Base-by-base conservation (phyloP, 2,888 invertebrate genomes). In the Leucozona laternaria region DNA sequence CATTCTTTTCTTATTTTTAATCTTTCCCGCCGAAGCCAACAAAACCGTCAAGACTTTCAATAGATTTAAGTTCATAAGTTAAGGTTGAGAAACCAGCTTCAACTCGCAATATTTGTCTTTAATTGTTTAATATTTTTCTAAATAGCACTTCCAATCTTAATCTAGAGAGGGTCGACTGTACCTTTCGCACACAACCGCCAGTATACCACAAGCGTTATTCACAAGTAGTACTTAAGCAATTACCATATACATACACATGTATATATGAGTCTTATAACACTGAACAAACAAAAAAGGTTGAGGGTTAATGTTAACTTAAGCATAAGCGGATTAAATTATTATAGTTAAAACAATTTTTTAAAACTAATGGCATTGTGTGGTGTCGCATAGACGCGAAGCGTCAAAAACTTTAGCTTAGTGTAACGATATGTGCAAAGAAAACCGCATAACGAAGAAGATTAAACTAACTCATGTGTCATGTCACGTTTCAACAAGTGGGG, bases 281-380 rank as follows among this genome's bases (percentile, higher is more conserved):
- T 50, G 50, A n/a, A 7, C 68, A 40, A 45, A 45, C 58, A 55
- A 43, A 45, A 31, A 34, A 50, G 11, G 43, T 60, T 66, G 72
- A n/a, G 62, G 80, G 62, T 76, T 50, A 68, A 80, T 31, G 70
- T 72, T 28, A 45, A 70, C 77, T 70, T 75, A 57, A 73, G 53
- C 55, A 45, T 78, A 80, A 85, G 85, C 85, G 76, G 80, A 70
- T 84, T 75, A 57, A 64, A 60, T 55, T 73, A 66, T 62, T 60
- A 2, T 50, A 57, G 34, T 64, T 48, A 17, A 53, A 68, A 58
- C n/a, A 40, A 20, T 79, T 70, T 70, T 68, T 68, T 28, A 43
- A 71, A 75, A 45, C 71, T 68, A 60, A 55, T 50, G 8, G 37
- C 10, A 28, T 58, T 43, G 71, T 71, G 31, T 40, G 22, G 34